Conservation (phyloP, 2,888 invertebrate species). For the Endomychus coccineus region DNA sequence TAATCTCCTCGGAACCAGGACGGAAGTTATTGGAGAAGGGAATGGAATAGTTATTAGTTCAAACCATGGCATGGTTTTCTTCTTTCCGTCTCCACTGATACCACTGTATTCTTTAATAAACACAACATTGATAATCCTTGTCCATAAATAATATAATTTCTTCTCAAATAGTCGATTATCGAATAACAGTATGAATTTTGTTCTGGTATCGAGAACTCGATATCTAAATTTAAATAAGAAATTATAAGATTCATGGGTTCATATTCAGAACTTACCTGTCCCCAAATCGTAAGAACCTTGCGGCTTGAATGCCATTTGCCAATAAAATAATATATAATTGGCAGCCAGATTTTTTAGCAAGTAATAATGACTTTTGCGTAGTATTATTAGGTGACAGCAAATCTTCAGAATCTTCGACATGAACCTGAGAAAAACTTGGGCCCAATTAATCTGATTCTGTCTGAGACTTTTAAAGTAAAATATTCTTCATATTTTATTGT, state of each 20-base stretch:
- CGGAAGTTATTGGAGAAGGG: constrained; percentile 53
- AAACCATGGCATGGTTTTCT: constrained; percentile 52
- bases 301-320: constrained; percentile 62
- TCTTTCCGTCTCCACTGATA: constrained; percentile 17
- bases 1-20: constrained; percentile 55
- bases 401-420: constrained; percentile 58
- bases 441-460: too few relatives aligned
- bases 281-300: constrained; percentile 60
- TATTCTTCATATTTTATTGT: too few relatives aligned
- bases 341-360: constrained; percentile 58
- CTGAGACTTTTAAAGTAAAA: too few relatives aligned
- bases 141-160: constrained; percentile 67
- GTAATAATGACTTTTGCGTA: constrained; percentile 50
- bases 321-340: constrained; percentile 63
- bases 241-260: too few relatives aligned
- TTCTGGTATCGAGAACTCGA: constrained; percentile 61
- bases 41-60: constrained; percentile 68
- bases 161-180: constrained; percentile 60
- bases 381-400: constrained; percentile 54
- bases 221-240: constrained; percentile 48
- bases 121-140: constrained; percentile 64
- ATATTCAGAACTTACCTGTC: constrained; percentile 49
- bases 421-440: constrained; percentile 43
- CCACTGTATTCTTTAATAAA: constrained; percentile 56
- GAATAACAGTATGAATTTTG: constrained; percentile 62